A percentile compares a stretch with the other conserved stretches of the same genome.
These are phyloP conservation scores for Fopius arisanus DNA, from an alignment of 1,140 invertebrate species.

Conservation along the genomic window DNA sequence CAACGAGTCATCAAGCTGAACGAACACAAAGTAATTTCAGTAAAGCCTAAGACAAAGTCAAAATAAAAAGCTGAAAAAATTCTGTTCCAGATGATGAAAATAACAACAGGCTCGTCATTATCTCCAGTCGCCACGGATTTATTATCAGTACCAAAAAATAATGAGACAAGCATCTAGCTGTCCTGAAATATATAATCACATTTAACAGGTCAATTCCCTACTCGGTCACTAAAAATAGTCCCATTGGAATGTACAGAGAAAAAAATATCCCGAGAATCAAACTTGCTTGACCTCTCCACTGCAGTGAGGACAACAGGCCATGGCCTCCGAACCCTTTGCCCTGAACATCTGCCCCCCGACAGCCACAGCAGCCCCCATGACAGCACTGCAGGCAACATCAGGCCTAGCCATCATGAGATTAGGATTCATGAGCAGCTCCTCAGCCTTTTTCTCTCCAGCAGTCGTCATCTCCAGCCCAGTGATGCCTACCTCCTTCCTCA, in stretches of 20 bases:
- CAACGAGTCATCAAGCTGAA: constrained; percentile 33
- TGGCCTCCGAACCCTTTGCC: constrained; percentile 41
- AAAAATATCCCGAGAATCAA: too few species aligned
- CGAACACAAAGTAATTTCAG: constrained; percentile 30
- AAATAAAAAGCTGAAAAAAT: not conserved
- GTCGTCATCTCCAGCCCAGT: constrained; percentile 61
- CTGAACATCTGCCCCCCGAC: constrained; percentile 59
- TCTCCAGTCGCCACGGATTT: not conserved
- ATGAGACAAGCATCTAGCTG: constrained; percentile 29
- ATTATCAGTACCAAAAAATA: constrained; percentile 27
- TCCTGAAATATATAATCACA: not conserved
- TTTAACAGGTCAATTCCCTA: not conserved
- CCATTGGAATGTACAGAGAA: constrained; percentile 19
- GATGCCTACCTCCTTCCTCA: constrained; percentile 49
- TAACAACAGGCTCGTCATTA: not conserved
- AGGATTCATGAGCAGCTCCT: constrained; percentile 58
- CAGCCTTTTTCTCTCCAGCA: constrained; percentile 56
- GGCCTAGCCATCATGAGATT: constrained; percentile 58
- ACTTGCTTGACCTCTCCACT: constrained; percentile 64
- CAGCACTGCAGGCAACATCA: constrained; percentile 63
- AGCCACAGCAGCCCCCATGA: constrained; percentile 64
- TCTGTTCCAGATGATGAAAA: not conserved
- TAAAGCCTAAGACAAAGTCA: not conserved
- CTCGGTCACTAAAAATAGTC: not conserved
- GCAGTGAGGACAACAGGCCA: constrained; percentile 62